Percentiles rank a stretch among this genome's conserved stretches.
These are phyloP conservation scores for Goniozus legneri DNA, from an alignment of 1,140 invertebrate genomes.

Conservation along the genomic window DNA sequence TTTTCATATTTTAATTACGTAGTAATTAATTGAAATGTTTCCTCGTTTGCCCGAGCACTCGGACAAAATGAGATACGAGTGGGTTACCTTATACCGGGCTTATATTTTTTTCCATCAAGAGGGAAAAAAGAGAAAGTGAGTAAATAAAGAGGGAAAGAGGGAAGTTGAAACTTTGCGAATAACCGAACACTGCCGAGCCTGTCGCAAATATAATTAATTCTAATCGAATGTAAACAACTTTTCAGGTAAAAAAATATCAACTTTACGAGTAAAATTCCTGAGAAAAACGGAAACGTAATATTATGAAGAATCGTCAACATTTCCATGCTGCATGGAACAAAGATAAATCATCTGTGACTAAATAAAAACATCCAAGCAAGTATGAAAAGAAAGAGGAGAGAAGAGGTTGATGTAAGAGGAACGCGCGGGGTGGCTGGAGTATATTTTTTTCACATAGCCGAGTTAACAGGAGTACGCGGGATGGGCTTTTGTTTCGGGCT, in stretches of 20 bases:
- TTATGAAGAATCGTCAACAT: too few relatives aligned
- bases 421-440: too few relatives aligned
- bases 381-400: background rate
- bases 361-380: background rate
- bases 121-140: slow-evolving; percentile 18
- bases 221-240: too few relatives aligned
- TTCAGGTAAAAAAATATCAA: too few relatives aligned
- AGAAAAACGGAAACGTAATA: too few relatives aligned
- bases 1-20: slow-evolving; percentile 43
- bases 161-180: too few relatives aligned
- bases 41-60: slow-evolving; percentile 21
- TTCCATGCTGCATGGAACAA: background rate
- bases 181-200: too few relatives aligned
- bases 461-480: slow-evolving; percentile 17
- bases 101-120: slow-evolving; percentile 15
- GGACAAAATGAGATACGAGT: slow-evolving; percentile 31
- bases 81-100: slow-evolving; percentile 13
- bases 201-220: too few relatives aligned
- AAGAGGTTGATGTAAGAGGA: slow-evolving; percentile 1
- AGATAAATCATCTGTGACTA: background rate
- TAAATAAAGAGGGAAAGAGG: slow-evolving; percentile 7
- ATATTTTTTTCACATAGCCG: too few relatives aligned
- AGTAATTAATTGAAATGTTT: slow-evolving; percentile 43
- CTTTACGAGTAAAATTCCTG: too few relatives aligned
- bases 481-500: slow-evolving; percentile 33